A percentile compares a stretch with the other conserved stretches of the same genome.
phyloP scores from a whole-genome alignment of 1,140 invertebrate species.

The Aphis craccivora region DNA sequence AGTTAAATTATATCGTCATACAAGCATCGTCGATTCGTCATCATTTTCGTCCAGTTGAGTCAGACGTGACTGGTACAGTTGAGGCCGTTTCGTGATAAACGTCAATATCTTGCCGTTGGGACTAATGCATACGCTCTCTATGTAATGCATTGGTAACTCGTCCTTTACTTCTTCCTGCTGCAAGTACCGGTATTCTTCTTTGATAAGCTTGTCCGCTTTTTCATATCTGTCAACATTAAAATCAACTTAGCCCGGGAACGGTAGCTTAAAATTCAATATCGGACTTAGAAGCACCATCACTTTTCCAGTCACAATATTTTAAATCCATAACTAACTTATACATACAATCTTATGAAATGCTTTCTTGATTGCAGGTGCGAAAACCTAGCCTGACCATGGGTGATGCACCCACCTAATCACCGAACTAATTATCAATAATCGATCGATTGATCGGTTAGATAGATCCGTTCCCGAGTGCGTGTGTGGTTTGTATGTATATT shows the following conservation, averaged over 20 bases:
- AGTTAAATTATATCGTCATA: background rate
- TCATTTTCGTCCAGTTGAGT: background rate
- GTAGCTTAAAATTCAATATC: too few relatives aligned
- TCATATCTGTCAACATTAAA: background rate
- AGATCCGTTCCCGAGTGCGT: background rate
- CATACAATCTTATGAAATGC: background rate
- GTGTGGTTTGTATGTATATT: background rate
- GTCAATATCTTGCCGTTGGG: conserved; percentile 68
- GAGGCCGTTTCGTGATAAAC: conserved; percentile 70
- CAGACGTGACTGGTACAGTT: conserved; percentile 68
- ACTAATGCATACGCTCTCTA: conserved; percentile 66
- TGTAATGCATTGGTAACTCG: background rate
- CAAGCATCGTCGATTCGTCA: background rate
- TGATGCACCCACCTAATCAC: background rate
- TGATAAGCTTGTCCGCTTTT: background rate
- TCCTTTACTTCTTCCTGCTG: background rate
- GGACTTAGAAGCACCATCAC: background rate
- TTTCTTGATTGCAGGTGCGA: background rate
- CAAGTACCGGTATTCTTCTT: background rate
- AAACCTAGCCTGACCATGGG: too few relatives aligned
- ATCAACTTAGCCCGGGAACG: background rate
- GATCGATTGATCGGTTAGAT: background rate
- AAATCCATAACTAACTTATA: background rate
- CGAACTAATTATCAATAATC: background rate
- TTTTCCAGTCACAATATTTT: background rate